Evolutionary conservation across 2,888 invertebrate genomes (phyloP).

Genomic region (Copidosoma aretas): DNA sequence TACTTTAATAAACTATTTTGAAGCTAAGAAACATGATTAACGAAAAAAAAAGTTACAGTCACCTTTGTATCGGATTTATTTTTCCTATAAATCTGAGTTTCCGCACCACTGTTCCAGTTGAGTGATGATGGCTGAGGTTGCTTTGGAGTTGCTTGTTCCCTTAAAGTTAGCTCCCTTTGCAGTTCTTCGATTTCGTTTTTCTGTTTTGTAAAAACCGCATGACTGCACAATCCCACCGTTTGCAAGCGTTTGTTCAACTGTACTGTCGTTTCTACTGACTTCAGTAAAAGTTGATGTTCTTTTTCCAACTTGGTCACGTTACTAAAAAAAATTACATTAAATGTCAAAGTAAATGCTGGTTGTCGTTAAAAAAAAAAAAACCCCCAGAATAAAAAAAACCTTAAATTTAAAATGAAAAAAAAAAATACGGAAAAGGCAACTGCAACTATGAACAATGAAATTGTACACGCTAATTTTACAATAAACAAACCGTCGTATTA

Average conservation of each 20-base stretch:
- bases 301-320: constrained; percentile 51
- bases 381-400: too few relatives aligned
- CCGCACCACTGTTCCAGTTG: neutral
- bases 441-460: neutral
- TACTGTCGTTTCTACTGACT: constrained; percentile 45
- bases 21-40: neutral
- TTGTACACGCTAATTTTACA: neutral
- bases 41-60: constrained; percentile 5
- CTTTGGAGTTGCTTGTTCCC: neutral
- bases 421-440: too few relatives aligned
- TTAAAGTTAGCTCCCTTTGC: constrained; percentile 39
- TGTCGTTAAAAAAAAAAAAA: too few relatives aligned
- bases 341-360: neutral
- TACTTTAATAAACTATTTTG: neutral
- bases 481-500: neutral
- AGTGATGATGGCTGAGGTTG: neutral
- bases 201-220: constrained; percentile 46
- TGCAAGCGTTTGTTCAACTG: constrained; percentile 52
- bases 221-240: constrained; percentile 47
- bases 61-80: constrained; percentile 21
- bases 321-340: constrained; percentile 41
- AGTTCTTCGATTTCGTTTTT: constrained; percentile 46
- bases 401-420: too few relatives aligned
- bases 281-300: constrained; percentile 51
- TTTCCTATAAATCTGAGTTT: neutral